Evolutionary conservation across 2,113 vertebrate species (phyloP), one percentile per base, ranked within the genome.

Genomic region (Cyphomyrus plagiostoma): DNA sequence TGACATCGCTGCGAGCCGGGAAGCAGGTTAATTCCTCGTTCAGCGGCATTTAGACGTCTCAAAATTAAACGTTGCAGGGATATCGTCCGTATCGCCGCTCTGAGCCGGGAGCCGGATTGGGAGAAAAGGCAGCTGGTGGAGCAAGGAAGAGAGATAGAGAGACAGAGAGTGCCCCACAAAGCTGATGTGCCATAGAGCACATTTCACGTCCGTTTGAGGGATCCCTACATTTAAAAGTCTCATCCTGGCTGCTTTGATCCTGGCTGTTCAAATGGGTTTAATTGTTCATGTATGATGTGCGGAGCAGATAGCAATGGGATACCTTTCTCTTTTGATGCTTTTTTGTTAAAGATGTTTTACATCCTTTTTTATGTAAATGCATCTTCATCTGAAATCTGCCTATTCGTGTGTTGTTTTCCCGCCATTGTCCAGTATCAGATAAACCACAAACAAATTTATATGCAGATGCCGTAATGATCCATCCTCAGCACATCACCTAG

Each of bases 241-340:
- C 84, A 83, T 91, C 26, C 92, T 92, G 89, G 92, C 92, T 49
- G 1, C 0, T 88, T 91, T 92, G 53, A 93, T 90, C 90, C 91
- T 84, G 93, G 86, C 90, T 90, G 90, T 91, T 90, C 90, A 89
- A 91, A 91, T 23, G n/a, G 23, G 85, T 89, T 91, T 92, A 53
- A 87, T 53, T 46, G 82, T 46, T 84, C 45, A 45, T 84, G 82
- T 48, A 48, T 21, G 7, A n/a, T 84, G 21, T 46, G 7, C 42
- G 7, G 82, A n/a, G 39, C 45, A 58, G 87, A 88, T 4, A 19
- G 56, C 23, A 9, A 46, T 77, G 30, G 30, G 30, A 1, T 23
- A 42, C 62, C 19, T 88, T 46, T 66, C 17, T n/a, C 35, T 3
- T 53, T 50, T 84, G 8, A 39, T 48, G 45, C 23, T 86, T 53